These are phyloP conservation scores for Drosophila vallismaia DNA, from an alignment of 2,888 invertebrate genomes.

Conservation along the genomic window DNA sequence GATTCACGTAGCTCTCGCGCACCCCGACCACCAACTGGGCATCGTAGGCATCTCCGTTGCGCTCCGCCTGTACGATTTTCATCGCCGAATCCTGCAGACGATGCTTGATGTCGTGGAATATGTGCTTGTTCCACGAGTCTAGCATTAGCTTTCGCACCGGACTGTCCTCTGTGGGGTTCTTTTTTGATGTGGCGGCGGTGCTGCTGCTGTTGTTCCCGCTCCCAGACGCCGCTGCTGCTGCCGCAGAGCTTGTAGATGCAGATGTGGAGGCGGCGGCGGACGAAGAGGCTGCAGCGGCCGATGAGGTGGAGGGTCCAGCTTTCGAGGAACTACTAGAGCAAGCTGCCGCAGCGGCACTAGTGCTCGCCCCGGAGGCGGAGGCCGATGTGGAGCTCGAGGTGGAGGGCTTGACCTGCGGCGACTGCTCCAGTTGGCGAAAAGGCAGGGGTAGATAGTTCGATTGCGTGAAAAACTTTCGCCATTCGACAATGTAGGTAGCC, in stretches of 20 bases:
- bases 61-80: conserved; percentile 97
- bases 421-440: conserved; percentile 95
- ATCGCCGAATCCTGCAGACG: conserved; percentile 97
- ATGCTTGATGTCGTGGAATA: conserved; percentile 97
- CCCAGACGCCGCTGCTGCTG: conserved; percentile 41
- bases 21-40: conserved; percentile 99
- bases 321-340: conserved; percentile 54
- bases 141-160: conserved; percentile 98
- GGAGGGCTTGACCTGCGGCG: conserved; percentile 88
- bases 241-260: conserved; percentile 60
- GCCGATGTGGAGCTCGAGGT: conserved; percentile 67
- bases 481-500: conserved; percentile 98
- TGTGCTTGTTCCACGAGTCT: conserved; percentile 98
- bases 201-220: conserved; percentile 23
- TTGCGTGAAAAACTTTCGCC: conserved; percentile 99
- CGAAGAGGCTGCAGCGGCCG: conserved; percentile 50
- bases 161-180: conserved; percentile 91
- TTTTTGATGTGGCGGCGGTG: conserved; percentile 83
- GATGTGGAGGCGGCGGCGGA: conserved; percentile 49
- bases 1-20: conserved; percentile 98
- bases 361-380: conserved; percentile 57
- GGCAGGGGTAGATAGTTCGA: conserved; percentile 98
- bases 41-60: conserved; percentile 99
- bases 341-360: conserved; percentile 56
- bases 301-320: conserved; percentile 56